Percentiles rank a stretch among this genome's conserved stretches.
phyloP scores from a whole-genome alignment of 2,113 vertebrate species.

The Crotalus horridus region DNA sequence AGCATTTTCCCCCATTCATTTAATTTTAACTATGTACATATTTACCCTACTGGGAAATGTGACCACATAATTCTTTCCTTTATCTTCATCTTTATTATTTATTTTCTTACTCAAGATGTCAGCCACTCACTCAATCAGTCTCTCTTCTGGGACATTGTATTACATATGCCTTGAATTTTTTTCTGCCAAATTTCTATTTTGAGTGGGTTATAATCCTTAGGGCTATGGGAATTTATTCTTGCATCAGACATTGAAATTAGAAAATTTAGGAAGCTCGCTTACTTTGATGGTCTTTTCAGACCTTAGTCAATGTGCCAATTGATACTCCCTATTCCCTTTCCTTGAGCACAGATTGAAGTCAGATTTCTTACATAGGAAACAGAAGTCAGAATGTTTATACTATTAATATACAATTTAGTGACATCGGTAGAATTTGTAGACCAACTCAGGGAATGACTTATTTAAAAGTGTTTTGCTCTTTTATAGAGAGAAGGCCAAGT shows the following conservation, averaged over 20 bases:
- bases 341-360: not conserved
- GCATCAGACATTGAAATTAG: not conserved
- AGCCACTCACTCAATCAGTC: not conserved
- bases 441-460: not conserved
- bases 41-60: not conserved
- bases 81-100: not conserved
- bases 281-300: not conserved
- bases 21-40: not conserved
- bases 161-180: not conserved
- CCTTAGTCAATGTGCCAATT: not conserved
- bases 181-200: not conserved
- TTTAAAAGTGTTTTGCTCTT: not conserved
- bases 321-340: not conserved
- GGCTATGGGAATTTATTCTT: not conserved
- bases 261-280: not conserved
- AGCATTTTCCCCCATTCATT: not conserved
- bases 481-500: constrained; percentile 87
- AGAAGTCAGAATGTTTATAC: not conserved
- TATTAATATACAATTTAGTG: not conserved
- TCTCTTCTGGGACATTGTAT: not conserved
- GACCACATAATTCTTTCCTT: not conserved
- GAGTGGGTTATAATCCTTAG: not conserved
- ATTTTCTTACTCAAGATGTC: not conserved
- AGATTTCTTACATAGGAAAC: not conserved
- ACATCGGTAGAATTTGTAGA: not conserved